Conservation (phyloP, 2,113 vertebrate species). For the Thermophis baileyi region DNA sequence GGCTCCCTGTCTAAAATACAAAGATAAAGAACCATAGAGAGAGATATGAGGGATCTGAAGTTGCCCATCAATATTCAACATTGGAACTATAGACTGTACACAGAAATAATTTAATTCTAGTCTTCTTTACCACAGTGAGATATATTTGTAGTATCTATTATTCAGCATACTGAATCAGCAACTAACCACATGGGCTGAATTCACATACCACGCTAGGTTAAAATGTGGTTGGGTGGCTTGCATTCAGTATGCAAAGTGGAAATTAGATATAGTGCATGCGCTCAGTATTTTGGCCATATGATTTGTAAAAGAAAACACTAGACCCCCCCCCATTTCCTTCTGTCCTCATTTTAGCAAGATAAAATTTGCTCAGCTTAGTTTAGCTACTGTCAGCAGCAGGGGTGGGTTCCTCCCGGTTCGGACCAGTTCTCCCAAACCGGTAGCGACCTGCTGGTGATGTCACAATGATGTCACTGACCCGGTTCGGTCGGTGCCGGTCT, state of each 20-base stretch:
- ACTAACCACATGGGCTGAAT: not conserved
- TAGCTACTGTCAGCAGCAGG: conserved; percentile 14
- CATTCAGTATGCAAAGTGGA: not conserved
- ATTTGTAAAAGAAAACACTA: not conserved
- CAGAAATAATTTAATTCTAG: not conserved
- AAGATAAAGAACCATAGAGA: not conserved
- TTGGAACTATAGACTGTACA: not conserved
- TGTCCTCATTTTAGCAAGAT: not conserved
- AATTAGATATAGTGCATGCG: not conserved
- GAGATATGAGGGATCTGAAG: not conserved
- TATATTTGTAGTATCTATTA: not conserved
- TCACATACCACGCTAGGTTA: not conserved
- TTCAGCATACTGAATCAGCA: not conserved
- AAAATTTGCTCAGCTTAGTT: not conserved
- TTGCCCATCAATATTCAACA: not conserved
- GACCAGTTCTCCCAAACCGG: too few species aligned
- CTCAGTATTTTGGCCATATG: not conserved
- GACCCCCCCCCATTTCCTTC: not conserved
- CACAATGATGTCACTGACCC: too few species aligned
- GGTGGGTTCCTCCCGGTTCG: too few species aligned
- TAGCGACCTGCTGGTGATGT: too few species aligned
- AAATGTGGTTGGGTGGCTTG: not conserved
- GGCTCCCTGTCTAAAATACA: not conserved
- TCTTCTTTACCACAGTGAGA: not conserved
- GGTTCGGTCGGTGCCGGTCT: too few species aligned